A percentile compares a stretch with the other conserved stretches of the same genome.
phyloP scores from a whole-genome alignment of 2,797 vertebrate genomes.

The Bradypus variegatus region DNA sequence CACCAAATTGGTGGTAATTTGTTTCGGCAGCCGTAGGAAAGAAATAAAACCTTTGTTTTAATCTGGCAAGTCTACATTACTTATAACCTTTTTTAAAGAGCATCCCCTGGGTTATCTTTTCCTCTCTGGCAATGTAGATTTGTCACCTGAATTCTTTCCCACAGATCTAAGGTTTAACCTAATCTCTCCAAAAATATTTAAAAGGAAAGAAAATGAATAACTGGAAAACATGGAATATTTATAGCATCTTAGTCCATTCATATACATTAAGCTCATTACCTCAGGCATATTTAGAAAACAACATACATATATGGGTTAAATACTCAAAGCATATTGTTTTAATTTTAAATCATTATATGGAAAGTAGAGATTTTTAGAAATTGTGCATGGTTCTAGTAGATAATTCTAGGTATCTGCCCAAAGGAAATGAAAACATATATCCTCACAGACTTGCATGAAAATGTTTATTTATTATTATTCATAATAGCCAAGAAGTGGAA shows the following conservation, averaged over 20 bases:
- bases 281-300: neutral
- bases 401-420: neutral
- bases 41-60: too few relatives aligned
- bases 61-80: neutral
- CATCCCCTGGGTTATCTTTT: neutral
- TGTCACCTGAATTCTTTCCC: neutral
- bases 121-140: neutral
- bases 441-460: neutral
- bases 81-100: neutral
- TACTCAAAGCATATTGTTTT: neutral
- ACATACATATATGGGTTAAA: accelerated
- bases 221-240: neutral
- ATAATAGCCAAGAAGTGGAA: accelerated
- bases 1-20: too few relatives aligned
- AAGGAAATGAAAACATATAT: neutral
- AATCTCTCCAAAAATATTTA: neutral
- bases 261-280: neutral
- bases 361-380: neutral
- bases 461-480: too few relatives aligned
- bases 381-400: neutral
- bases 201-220: neutral
- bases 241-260: neutral
- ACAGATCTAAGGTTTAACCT: neutral
- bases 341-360: neutral
- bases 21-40: too few relatives aligned